phyloP scores from a whole-genome alignment of 2,888 invertebrate genomes.

The Heteromyza rotundicornis region DNA sequence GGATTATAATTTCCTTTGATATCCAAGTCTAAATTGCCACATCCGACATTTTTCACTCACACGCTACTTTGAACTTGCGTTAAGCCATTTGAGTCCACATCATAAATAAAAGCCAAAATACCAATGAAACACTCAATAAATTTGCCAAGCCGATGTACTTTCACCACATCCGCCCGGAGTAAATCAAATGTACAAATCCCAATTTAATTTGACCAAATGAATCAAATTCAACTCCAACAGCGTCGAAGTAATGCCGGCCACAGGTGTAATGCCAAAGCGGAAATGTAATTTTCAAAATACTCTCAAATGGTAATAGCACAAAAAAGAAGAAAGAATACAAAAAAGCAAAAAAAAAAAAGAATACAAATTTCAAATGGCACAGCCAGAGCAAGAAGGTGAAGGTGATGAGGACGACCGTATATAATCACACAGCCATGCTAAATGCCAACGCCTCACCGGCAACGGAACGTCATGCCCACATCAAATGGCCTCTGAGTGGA shows the following conservation, averaged over 20 bases:
- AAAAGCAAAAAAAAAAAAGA: constrained; percentile 9
- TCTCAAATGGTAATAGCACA: constrained; percentile 26
- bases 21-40: too few species aligned
- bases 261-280: constrained; percentile 47
- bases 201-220: constrained; percentile 54
- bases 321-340: constrained; percentile 6
- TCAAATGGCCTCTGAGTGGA: constrained; percentile 3
- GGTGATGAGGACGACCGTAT: neutral
- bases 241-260: neutral
- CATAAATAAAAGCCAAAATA: too few species aligned
- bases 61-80: too few species aligned
- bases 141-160: neutral
- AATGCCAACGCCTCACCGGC: too few species aligned
- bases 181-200: constrained; percentile 48
- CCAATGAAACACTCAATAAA: too few species aligned
- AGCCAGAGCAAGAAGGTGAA: constrained; percentile 19
- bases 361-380: too few species aligned
- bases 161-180: neutral
- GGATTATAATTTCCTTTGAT: too few species aligned
- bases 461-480: constrained; percentile 8
- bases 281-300: constrained; percentile 52
- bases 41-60: too few species aligned
- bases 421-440: too few species aligned
- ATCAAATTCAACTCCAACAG: constrained; percentile 34
- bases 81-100: too few species aligned